Conservation (phyloP, 2,888 invertebrate genomes). For the Clitarchus hookeri region DNA sequence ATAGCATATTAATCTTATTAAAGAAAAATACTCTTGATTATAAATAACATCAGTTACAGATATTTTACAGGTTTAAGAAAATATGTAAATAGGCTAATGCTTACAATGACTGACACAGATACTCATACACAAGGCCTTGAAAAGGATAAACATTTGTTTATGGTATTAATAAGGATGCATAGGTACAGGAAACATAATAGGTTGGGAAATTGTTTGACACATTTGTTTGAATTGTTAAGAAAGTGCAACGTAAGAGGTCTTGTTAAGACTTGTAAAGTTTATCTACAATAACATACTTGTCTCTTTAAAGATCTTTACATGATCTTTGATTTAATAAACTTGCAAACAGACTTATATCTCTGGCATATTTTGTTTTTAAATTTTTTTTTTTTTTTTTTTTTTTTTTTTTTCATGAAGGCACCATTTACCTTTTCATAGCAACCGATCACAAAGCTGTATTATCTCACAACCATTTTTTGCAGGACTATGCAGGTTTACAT, state of each 20-base stretch:
- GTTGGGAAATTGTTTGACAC: too few relatives aligned
- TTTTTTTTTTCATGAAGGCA: background rate
- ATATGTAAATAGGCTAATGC: too few relatives aligned
- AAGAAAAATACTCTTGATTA: too few relatives aligned
- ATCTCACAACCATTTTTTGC: background rate
- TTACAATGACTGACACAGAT: too few relatives aligned
- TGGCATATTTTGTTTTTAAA: background rate
- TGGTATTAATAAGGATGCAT: too few relatives aligned
- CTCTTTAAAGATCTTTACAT: background rate
- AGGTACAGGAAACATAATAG: too few relatives aligned
- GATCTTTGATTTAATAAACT: background rate
- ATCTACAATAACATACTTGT: background rate
- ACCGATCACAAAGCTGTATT: constrained; percentile 8
- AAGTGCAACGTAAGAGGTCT: background rate
- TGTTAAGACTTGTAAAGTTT: background rate
- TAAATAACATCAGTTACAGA: too few relatives aligned
- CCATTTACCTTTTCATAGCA: constrained; percentile 14
- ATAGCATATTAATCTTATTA: too few relatives aligned
- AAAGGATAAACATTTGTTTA: too few relatives aligned
- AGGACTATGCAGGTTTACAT: constrained; percentile 11
- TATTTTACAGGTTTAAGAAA: too few relatives aligned
- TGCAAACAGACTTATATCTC: background rate
- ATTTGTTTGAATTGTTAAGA: too few relatives aligned
- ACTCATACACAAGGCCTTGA: too few relatives aligned
- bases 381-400: background rate